Percentiles rank a stretch among this genome's conserved stretches.
Evolutionary conservation across 2,888 invertebrate species (phyloP).

Genomic region (Lycaena phlaeas): DNA sequence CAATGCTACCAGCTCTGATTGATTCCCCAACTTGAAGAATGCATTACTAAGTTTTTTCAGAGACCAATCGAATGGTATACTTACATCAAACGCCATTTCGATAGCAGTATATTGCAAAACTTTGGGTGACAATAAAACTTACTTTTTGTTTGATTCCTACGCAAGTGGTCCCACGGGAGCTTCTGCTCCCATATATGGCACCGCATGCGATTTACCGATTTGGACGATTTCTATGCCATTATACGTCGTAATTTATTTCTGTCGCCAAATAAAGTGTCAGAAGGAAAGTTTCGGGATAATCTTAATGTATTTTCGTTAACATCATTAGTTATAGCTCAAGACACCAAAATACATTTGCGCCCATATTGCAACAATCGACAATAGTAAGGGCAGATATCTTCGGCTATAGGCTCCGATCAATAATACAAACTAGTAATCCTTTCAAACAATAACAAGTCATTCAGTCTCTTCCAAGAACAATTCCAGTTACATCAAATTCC

Average conservation of each 20-base stretch:
- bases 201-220: conserved; percentile 15
- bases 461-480: too few relatives aligned
- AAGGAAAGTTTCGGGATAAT: too few relatives aligned
- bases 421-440: too few relatives aligned
- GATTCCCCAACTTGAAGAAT: conserved; percentile 15
- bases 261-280: too few relatives aligned
- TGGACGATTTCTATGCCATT: conserved; percentile 1
- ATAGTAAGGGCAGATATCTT: conserved; percentile 11
- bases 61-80: conserved; percentile 10
- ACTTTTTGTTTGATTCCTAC: conserved; percentile 13
- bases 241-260: neutral
- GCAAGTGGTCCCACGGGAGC: conserved; percentile 15
- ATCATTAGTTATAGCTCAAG: neutral
- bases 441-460: too few relatives aligned
- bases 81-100: conserved; percentile 11
- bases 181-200: conserved; percentile 11
- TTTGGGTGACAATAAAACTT: neutral
- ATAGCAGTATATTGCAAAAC: conserved; percentile 12
- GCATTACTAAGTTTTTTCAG: conserved; percentile 12
- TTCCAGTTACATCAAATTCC: too few relatives aligned
- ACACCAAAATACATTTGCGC: too few relatives aligned
- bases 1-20: conserved; percentile 7
- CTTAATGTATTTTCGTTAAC: too few relatives aligned
- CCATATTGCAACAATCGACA: too few relatives aligned
- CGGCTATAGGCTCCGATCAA: too few relatives aligned